Percentiles rank a stretch among this genome's conserved stretches.
These are phyloP conservation scores for Nycticebus coucang DNA, from an alignment of 2,113 vertebrate genomes.

Conservation along the genomic window DNA sequence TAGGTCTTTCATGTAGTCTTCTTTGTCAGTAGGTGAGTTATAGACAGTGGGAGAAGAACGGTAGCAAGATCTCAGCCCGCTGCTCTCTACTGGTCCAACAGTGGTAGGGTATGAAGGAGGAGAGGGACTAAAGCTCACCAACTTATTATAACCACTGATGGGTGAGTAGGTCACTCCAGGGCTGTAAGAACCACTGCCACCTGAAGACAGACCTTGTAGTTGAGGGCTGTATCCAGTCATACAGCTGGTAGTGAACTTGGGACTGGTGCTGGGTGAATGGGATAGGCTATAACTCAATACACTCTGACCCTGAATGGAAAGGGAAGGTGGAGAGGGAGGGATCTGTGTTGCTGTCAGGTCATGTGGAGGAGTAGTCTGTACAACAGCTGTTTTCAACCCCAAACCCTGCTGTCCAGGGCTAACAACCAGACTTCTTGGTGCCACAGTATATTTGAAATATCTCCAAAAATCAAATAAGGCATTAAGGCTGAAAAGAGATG, in stretches of 20 bases:
- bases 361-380: slow-evolving; percentile 86
- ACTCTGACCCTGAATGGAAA: slow-evolving; percentile 92
- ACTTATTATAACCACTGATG: slow-evolving; percentile 88
- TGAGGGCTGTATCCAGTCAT: slow-evolving; percentile 91
- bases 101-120: slow-evolving; percentile 87
- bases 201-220: slow-evolving; percentile 85
- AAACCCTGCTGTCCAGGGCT: slow-evolving; percentile 92
- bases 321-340: slow-evolving; percentile 85
- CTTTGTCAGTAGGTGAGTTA: slow-evolving; percentile 92
- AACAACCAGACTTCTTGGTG: slow-evolving; percentile 88
- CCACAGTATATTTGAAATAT: slow-evolving; percentile 96
- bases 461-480: slow-evolving; percentile 97
- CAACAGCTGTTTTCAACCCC: slow-evolving; percentile 88
- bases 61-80: slow-evolving; percentile 90
- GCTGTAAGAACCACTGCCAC: slow-evolving; percentile 85
- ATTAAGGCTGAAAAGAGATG: slow-evolving; percentile 94
- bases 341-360: slow-evolving; percentile 87
- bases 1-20: slow-evolving; percentile 94
- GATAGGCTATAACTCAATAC: slow-evolving; percentile 97
- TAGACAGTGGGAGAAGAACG: slow-evolving; percentile 91
- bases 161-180: slow-evolving; percentile 80
- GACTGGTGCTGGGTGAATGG: slow-evolving; percentile 89
- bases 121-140: slow-evolving; percentile 88
- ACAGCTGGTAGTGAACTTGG: slow-evolving; percentile 92
- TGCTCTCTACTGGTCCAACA: slow-evolving; percentile 88